Percentiles rank a stretch among this genome's conserved stretches.
Conservation (phyloP, 2,888 invertebrate species). For the Lepidocyrtoides sp. region DNA sequence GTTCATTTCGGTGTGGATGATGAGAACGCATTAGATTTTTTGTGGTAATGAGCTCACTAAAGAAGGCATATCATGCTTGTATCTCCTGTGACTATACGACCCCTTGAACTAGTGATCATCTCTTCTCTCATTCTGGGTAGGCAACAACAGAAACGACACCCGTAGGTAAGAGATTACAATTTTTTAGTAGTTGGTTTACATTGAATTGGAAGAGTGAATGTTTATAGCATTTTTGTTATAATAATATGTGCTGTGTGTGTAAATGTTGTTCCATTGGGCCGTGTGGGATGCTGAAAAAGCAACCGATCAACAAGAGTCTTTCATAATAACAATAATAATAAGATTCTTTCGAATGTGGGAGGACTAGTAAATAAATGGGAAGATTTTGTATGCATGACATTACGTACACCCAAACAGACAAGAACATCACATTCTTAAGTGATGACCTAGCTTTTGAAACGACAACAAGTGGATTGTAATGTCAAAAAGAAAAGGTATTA, state of each 20-base stretch:
- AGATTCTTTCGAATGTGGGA: constrained; percentile 69
- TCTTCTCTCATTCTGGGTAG: constrained; percentile 17
- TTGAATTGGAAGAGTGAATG: constrained; percentile 29
- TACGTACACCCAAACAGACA: not conserved
- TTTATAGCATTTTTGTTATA: constrained; percentile 24
- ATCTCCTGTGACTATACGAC: constrained; percentile 63
- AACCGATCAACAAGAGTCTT: constrained; percentile 77
- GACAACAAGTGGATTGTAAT: not conserved
- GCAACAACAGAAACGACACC: constrained; percentile 52
- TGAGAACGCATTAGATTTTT: constrained; percentile 69
- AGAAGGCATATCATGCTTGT: constrained; percentile 69
- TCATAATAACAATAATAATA: constrained; percentile 57
- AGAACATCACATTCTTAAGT: constrained; percentile 54
- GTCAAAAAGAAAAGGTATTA: not conserved
- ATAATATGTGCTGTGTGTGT: not conserved
- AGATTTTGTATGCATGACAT: constrained; percentile 38
- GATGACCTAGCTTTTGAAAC: constrained; percentile 65
- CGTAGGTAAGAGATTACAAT: constrained; percentile 46
- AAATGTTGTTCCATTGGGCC: not conserved
- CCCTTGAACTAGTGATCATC: constrained; percentile 70
- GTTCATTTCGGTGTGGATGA: constrained; percentile 69
- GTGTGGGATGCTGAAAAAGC: constrained; percentile 78
- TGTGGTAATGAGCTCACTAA: constrained; percentile 73
- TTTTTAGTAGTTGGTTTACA: constrained; percentile 18
- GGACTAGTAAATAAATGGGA: constrained; percentile 71